phyloP scores from a whole-genome alignment of 1,140 invertebrate species.

The Procambarus clarkii region DNA sequence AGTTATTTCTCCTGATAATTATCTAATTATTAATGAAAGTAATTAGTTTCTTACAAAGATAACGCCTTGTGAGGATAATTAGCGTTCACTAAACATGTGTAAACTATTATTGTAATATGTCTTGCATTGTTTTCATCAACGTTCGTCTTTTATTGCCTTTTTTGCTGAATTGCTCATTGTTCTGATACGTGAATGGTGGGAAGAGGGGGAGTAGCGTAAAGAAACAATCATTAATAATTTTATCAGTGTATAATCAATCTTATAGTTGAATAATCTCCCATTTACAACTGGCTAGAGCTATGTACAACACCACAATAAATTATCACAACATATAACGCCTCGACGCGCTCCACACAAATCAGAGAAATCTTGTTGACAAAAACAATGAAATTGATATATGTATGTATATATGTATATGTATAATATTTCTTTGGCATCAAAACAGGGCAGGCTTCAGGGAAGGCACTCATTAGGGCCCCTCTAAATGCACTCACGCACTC shows the following conservation, averaged over 20 bases:
- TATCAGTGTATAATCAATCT: no score
- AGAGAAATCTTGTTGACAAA: neutral
- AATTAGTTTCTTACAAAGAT: no score
- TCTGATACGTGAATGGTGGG: neutral
- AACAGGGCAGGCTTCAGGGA: neutral
- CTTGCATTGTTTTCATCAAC: neutral
- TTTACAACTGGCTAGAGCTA: neutral
- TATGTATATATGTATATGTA: no score
- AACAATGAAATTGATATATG: neutral
- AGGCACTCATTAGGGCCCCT: neutral
- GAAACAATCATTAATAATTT: no score
- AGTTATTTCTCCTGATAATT: no score
- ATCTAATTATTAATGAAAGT: no score
- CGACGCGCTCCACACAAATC: neutral
- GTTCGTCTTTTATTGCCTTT: no score
- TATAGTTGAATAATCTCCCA: neutral
- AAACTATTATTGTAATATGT: neutral
- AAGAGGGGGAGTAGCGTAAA: neutral
- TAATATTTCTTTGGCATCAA: neutral
- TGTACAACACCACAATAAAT: neutral
- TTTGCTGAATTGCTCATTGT: no score
- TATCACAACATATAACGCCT: conserved; percentile 6
- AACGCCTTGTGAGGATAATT: no score
- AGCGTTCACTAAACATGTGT: no score
- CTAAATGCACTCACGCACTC: no score